Evolutionary conservation across 2,113 vertebrate species (phyloP), one percentile per base, ranked within the genome.

Genomic region (Rhinopomastus cyanomelas): DNA sequence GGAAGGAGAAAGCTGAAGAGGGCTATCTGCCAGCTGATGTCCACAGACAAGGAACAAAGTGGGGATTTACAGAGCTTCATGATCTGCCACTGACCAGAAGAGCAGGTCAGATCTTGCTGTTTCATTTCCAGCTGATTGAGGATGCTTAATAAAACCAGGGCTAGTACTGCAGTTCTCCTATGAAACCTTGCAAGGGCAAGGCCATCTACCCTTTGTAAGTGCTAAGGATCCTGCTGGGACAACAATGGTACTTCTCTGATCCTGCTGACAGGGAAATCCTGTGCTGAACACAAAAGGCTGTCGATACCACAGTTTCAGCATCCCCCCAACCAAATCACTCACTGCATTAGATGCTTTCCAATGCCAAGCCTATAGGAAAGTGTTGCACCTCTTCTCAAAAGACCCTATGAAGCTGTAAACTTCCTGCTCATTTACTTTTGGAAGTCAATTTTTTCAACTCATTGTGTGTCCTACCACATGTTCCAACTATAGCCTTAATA

Each of bases 401-500:
- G 68, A 56, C 48, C 1, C 0, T 55, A 68, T 51, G 32, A 89
- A 65, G 16, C 42, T 90, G 51, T 19, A 73, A 88, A 78, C 51
- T 78, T 48, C 52, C 69, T 62, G 59, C 66, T 86, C 20, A 5
- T 57, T 81, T 89, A 12, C 15, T 75, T 84, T 61, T 3, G 4
- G n/a, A 91, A 91, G 36, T 37, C 12, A 59, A 14, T 62, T 76
- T 74, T 88, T 86, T 48, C 53, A 75, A 25, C 62, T 84, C 49
- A 48, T 16, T 88, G 39, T 57, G 61, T 92, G 46, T 81, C 83
- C 83, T 79, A 87, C 61, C 85, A 81, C 85, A 93, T 81, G 74
- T 85, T 92, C 92, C 91, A 88, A 81, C 79, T 85, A 89, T 48
- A 92, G 49, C 11, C 68, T 81, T 57, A 91, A 85, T 32, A 89